phyloP scores from a whole-genome alignment of 2,113 vertebrate genomes.

The Connochaetes taurinus region DNA sequence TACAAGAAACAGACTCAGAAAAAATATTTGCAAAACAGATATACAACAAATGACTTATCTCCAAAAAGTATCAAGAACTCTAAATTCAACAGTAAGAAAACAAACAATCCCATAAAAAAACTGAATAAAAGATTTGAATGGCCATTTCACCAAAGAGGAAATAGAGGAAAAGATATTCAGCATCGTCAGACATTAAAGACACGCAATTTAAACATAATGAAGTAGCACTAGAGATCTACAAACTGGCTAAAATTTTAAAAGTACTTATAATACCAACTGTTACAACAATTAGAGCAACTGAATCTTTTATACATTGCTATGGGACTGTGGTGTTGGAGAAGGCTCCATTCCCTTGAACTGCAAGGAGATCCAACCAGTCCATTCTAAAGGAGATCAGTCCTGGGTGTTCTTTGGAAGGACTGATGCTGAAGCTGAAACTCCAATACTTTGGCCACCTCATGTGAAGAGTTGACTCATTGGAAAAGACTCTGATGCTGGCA shows the following conservation, averaged over 20 bases:
- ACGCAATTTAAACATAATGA: neutral
- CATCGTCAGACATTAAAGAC: neutral
- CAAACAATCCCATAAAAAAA: neutral
- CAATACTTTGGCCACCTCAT: no score
- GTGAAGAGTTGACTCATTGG: no score
- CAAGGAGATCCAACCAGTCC: no score
- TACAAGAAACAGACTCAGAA: neutral
- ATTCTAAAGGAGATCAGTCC: no score
- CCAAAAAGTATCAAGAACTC: neutral
- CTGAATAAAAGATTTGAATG: neutral
- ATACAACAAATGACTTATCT: neutral
- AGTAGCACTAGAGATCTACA: neutral
- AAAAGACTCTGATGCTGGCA: no score
- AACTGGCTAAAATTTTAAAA: neutral
- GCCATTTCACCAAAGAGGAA: neutral
- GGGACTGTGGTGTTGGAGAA: neutral
- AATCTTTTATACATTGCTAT: neutral
- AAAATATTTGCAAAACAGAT: neutral
- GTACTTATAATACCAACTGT: neutral
- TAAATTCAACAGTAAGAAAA: neutral
- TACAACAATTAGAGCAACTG: neutral
- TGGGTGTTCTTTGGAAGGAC: no score
- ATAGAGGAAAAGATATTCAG: neutral
- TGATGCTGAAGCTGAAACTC: no score
- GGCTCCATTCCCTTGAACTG: no score